A percentile compares a stretch with the other conserved stretches of the same genome.
These are phyloP conservation scores for Erythrocebus patas DNA, from an alignment of 2,113 vertebrate species.

Conservation along the genomic window DNA sequence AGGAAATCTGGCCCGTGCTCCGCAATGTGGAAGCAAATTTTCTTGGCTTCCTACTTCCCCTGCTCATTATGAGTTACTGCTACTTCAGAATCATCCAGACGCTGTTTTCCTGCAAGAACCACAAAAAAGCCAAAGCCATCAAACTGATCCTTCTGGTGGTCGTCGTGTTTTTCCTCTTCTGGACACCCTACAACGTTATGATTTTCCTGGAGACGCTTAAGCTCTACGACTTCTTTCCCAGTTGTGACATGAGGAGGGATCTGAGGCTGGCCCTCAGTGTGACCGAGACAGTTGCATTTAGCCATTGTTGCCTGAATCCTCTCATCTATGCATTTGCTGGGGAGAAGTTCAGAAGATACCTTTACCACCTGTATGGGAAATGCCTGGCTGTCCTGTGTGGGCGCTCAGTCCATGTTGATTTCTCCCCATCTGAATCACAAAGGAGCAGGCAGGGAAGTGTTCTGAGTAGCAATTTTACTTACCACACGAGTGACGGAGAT, in stretches of 20 bases:
- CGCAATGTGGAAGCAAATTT: conserved; percentile 85
- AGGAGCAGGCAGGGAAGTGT: conserved; percentile 64
- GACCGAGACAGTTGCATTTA: conserved; percentile 87
- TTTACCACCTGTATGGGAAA: conserved; percentile 77
- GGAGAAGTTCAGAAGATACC: conserved; percentile 90
- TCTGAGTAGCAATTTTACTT: conserved; percentile 71
- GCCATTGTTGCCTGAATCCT: conserved; percentile 94
- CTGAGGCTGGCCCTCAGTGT: conserved; percentile 76
- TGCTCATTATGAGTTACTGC: conserved; percentile 89
- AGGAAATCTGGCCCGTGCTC: conserved; percentile 84
- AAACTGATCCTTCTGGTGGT: conserved; percentile 90
- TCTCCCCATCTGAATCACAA: conserved; percentile 30
- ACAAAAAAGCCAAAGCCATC: conserved; percentile 87
- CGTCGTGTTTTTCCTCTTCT: conserved; percentile 89
- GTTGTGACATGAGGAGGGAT: conserved; percentile 63
- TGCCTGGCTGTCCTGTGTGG: conserved; percentile 74
- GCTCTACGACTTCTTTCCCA: conserved; percentile 69
- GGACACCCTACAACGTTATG: conserved; percentile 91
- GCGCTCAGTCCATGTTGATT: conserved; percentile 23
- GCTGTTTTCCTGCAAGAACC: conserved; percentile 87
- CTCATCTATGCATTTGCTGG: conserved; percentile 94
- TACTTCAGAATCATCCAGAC: conserved; percentile 89
- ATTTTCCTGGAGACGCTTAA: conserved; percentile 89
- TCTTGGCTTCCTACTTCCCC: conserved; percentile 86
- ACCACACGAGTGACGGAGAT: conserved; percentile 78